Evolutionary conservation across 2,113 vertebrate species (phyloP).

Genomic region (Camelus bactrianus): DNA sequence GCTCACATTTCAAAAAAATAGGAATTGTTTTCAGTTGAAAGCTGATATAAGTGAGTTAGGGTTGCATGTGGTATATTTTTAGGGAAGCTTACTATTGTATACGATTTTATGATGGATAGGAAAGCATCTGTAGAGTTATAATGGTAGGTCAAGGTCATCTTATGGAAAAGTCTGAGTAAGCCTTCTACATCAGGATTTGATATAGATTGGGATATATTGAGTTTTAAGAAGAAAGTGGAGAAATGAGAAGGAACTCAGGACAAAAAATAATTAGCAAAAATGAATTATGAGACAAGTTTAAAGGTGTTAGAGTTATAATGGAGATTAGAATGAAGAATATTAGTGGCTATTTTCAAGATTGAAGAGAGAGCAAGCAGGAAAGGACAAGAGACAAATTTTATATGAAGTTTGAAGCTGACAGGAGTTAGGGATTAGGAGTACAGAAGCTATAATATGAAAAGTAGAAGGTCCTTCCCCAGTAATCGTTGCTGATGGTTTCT

Average conservation of each 20-base stretch:
- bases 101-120: not conserved
- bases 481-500: not conserved
- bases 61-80: constrained; percentile 18
- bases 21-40: constrained; percentile 39
- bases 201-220: constrained; percentile 8
- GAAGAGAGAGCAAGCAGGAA: not conserved
- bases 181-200: not conserved
- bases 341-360: constrained; percentile 16
- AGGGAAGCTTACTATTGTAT: not conserved
- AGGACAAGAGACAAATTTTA: constrained; percentile 15
- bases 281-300: constrained; percentile 16
- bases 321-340: not conserved
- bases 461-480: not conserved
- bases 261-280: constrained; percentile 19
- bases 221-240: constrained; percentile 27
- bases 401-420: not conserved
- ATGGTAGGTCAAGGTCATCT: not conserved
- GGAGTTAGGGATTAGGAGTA: not conserved
- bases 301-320: not conserved
- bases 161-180: not conserved
- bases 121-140: not conserved
- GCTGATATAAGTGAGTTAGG: not conserved
- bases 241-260: constrained; percentile 30
- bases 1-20: constrained; percentile 15
- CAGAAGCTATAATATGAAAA: not conserved